Evolutionary conservation across 2,113 vertebrate genomes (phyloP), one percentile per base, ranked within the genome.

Genomic region (Gallinago undulata): DNA sequence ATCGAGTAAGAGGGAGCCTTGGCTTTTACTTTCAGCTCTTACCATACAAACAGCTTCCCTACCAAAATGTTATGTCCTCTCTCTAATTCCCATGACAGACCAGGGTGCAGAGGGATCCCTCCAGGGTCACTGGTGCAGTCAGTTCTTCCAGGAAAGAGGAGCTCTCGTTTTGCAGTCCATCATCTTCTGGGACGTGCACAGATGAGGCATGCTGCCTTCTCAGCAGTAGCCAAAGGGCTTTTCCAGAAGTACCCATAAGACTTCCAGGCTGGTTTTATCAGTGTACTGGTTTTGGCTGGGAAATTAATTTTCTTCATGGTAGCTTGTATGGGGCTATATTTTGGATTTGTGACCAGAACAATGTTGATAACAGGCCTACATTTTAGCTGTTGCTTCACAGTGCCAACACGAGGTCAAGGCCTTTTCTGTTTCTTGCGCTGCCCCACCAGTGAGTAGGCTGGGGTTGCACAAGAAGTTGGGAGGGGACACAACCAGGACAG

Each of bases 381-480:
- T 45, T 88, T 55, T 19, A 68, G 31, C 23, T 77, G 1, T 25
- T 39, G 35, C 1, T 77, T 19, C 57, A 10, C 13, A 24, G 17
- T 53, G 24, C 9, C 67, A 43, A 51, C 19, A 82, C 2, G 33
- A 2, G 0, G 5, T 51, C 12, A 45, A 62, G 17, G 6, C 21
- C 13, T 72, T 57, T 80, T 63, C 47, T 87, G 23, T 8, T 76
- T 35, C 51, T 50, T 8, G 9, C 1, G 0, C 51, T 16, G 8
- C 5, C 14, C n/a, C 4, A 14, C 11, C 33, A 50, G 35, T 0
- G 3, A 48, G 41, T 0, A 48, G 7, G 18, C 13, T 79, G 18
- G 9, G 21, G 10, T 11, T 30, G 19, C 23, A 11, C 17, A 39
- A 28, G 25, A 9, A 19, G 11, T 1, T 12, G 9, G 37, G 33